Conservation (phyloP, 2,113 vertebrate genomes). For the Mesoclemmys tuberculata region DNA sequence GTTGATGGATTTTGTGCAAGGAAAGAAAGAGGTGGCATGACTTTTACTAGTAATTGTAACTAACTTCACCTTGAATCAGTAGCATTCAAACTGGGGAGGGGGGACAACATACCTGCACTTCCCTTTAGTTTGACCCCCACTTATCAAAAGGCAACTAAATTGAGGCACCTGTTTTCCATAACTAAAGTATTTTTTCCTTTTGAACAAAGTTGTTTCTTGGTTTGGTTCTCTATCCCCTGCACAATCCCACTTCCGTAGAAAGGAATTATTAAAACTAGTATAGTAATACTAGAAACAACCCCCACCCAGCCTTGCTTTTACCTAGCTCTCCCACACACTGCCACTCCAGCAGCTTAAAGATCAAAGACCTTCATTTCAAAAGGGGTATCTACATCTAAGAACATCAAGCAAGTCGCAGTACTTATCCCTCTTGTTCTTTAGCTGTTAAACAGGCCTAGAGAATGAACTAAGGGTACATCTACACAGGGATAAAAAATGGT, state of each 20-base stretch:
- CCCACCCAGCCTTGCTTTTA: background rate
- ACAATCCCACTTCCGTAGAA: background rate
- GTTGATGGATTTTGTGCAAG: background rate
- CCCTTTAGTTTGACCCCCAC: background rate
- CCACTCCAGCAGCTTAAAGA: background rate
- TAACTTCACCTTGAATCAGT: background rate
- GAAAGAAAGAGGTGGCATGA: background rate
- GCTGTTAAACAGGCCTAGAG: background rate
- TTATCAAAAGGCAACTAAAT: slow-evolving; percentile 39
- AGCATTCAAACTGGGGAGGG: background rate
- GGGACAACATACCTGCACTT: background rate
- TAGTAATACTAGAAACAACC: background rate
- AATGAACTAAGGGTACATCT: background rate
- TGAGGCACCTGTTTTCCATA: slow-evolving; percentile 45
- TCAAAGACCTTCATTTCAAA: background rate
- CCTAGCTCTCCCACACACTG: background rate
- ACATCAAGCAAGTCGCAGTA: background rate
- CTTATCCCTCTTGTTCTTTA: background rate
- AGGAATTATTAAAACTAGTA: slow-evolving; percentile 33
- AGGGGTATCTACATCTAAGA: background rate
- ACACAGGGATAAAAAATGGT: background rate
- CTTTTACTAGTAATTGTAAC: background rate
- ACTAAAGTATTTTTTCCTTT: slow-evolving; percentile 58
- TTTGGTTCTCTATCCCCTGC: background rate
- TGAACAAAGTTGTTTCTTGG: background rate